Evolutionary conservation across 2,113 vertebrate genomes (phyloP), one percentile per base, ranked within the genome.

Genomic region (Caranx ignobilis): DNA sequence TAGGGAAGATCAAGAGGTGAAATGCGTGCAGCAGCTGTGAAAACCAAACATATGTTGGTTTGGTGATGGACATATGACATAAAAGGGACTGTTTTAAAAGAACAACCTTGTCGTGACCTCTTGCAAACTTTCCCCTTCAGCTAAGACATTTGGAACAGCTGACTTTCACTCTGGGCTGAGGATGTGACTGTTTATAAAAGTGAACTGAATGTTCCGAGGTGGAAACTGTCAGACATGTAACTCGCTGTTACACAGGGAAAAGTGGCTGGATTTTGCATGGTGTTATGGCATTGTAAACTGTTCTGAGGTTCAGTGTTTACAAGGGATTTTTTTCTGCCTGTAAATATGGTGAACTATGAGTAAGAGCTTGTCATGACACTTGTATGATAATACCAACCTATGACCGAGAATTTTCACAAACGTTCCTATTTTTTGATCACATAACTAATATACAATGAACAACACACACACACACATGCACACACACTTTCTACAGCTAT

Each of bases 1-100:
- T 97, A 82, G 95, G 94, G 34, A 95, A 96, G 95, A 95, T 96
- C 83, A 96, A 95, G 86, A 97, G 95, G 95, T 98, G 96, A 96
- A 94, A 83, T 11, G 26, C 5, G 35, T 19, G 16, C 50, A 37
- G 74, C 71, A 60, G 66, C 65, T 52, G 43, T 32, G 31, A 71
- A 79, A 64, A 32, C 31, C 7, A 26, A 55, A 34, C 67, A 65
- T 15, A 2, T 26, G 45, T 19, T 2, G 39, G 52, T 60, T 35
- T 37, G 37, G 55, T 39, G 73, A 69, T 48, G 11, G 65, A 61
- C 37, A 43, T 34, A 21, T 19, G 59, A 70, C 68, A 77, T 55
- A 54, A 80, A 67, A 79, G 37, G 16, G 43, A 72, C 67, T 48
- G 63, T 82, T 82, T 76, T 7, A 80, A 81, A 66, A 62, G 47